Conservation (phyloP, 1,140 invertebrate species). For the Lineus longissimus region DNA sequence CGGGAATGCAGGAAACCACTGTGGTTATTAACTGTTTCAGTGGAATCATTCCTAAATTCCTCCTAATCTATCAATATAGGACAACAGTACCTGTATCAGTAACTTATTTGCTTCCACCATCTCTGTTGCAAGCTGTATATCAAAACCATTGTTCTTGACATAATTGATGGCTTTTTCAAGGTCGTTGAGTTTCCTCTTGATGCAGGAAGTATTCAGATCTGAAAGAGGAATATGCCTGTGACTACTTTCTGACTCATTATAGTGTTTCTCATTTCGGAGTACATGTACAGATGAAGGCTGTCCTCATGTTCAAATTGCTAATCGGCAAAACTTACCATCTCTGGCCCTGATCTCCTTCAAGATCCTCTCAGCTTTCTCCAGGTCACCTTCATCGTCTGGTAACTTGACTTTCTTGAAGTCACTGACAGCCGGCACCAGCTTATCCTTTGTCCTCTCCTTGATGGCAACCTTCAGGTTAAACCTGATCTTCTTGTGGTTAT, state of each 20-base stretch:
- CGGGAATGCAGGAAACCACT: too few relatives aligned
- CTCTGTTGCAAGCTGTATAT: conserved; percentile 35
- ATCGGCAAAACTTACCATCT: conserved; percentile 36
- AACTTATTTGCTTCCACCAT: conserved; percentile 38
- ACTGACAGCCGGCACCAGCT: conserved; percentile 37
- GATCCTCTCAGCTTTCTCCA: conserved; percentile 39
- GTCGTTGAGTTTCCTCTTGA: conserved; percentile 35
- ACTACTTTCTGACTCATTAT: background rate
- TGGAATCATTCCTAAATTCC: too few relatives aligned
- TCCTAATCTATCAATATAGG: too few relatives aligned
- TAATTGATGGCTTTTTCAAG: conserved; percentile 44
- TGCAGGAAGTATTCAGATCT: conserved; percentile 42
- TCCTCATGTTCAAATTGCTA: background rate
- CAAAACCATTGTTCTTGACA: conserved; percentile 44
- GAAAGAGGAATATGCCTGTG: conserved; percentile 5
- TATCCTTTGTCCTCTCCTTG: conserved; percentile 35
- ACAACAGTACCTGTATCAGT: conserved; percentile 17
- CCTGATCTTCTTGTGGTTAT: conserved; percentile 36
- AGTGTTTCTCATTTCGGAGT: too few relatives aligned
- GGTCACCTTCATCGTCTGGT: conserved; percentile 45
- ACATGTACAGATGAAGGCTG: too few relatives aligned
- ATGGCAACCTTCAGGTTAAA: conserved; percentile 48
- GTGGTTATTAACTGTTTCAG: too few relatives aligned
- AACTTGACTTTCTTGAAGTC: conserved; percentile 47
- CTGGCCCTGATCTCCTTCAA: conserved; percentile 36